These are phyloP conservation scores for Apodemia duryi DNA, from an alignment of 2,888 invertebrate genomes.

Conservation along the genomic window DNA sequence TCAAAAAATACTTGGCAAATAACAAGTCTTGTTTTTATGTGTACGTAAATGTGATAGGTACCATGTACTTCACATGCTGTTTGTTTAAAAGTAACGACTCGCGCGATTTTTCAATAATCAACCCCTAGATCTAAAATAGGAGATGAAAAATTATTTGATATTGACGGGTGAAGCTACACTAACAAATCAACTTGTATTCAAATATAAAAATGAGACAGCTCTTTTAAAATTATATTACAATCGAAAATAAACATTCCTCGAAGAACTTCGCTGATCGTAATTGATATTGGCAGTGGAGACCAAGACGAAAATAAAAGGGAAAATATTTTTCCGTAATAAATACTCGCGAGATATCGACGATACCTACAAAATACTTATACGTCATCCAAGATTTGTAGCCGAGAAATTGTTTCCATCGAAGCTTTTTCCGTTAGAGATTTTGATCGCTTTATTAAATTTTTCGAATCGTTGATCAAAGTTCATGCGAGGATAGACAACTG, in stretches of 20 bases:
- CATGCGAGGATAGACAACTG: neutral
- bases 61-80: too few species aligned
- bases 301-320: constrained; percentile 39
- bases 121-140: too few species aligned
- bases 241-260: constrained; percentile 9
- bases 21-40: too few species aligned
- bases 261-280: constrained; percentile 40
- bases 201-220: too few species aligned
- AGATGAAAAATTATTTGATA: too few species aligned
- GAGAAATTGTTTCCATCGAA: constrained; percentile 49
- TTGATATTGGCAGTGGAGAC: constrained; percentile 41
- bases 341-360: constrained; percentile 45
- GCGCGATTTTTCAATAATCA: too few species aligned
- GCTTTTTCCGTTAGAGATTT: constrained; percentile 40
- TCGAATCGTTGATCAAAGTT: constrained; percentile 39
- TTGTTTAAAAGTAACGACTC: too few species aligned
- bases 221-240: neutral
- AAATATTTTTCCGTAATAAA: constrained; percentile 46
- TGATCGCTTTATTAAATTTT: constrained; percentile 45
- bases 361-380: constrained; percentile 44
- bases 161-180: too few species aligned
- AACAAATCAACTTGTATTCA: too few species aligned
- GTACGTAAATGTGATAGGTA: too few species aligned
- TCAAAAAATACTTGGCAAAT: too few species aligned
- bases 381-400: constrained; percentile 52